phyloP scores from a whole-genome alignment of 2,113 vertebrate genomes.

The Tor tambroides region DNA sequence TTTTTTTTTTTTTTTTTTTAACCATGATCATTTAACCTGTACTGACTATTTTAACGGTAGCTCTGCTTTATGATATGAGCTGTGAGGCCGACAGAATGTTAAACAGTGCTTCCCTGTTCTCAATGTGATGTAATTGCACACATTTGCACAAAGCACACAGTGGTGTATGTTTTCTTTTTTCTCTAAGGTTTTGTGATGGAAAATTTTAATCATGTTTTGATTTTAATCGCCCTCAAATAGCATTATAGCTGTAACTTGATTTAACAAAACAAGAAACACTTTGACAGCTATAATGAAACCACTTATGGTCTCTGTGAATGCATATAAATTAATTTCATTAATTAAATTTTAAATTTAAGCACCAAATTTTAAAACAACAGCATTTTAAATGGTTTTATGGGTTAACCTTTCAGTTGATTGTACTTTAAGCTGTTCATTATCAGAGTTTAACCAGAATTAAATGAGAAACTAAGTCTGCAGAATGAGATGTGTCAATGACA shows the following conservation, averaged over 20 bases:
- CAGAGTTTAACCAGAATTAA: neutral
- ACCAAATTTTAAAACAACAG: neutral
- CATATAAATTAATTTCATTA: neutral
- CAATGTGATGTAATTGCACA: slow-evolving; percentile 12
- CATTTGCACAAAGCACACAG: slow-evolving; percentile 32
- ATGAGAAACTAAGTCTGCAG: neutral
- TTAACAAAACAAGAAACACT: neutral
- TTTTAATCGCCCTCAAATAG: neutral
- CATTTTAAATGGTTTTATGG: slow-evolving; percentile 14
- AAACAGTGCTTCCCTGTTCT: slow-evolving; percentile 20
- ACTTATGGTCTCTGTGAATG: neutral
- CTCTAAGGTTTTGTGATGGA: neutral
- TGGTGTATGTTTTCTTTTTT: neutral
- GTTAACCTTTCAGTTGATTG: neutral
- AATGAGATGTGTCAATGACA: neutral
- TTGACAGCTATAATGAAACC: neutral
- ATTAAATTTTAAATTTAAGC: neutral
- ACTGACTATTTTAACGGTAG: no score
- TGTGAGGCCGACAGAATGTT: neutral
- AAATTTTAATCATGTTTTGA: neutral
- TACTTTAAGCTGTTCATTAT: neutral
- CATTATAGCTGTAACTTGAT: neutral
- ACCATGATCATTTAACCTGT: neutral
- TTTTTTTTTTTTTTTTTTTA: slow-evolving; percentile 39
- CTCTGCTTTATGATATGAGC: neutral